Percentiles rank a stretch among this genome's conserved stretches.
Evolutionary conservation across 1,140 invertebrate genomes (phyloP).

Genomic region (Andrena cerasifolii): DNA sequence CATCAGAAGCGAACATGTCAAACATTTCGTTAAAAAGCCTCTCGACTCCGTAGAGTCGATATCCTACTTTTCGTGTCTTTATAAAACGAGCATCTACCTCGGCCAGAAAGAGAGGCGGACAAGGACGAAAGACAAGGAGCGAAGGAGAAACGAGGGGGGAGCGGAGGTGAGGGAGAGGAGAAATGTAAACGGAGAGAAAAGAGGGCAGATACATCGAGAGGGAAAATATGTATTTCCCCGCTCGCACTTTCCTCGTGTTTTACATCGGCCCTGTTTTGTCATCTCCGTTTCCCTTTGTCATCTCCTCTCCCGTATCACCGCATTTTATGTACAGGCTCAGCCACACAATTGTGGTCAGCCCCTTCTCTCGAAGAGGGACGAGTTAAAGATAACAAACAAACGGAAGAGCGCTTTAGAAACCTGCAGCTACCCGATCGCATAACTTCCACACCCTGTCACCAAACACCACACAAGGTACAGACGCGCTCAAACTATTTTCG

Average conservation of each 20-base stretch:
- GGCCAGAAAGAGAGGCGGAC: not conserved
- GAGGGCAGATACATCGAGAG: not conserved
- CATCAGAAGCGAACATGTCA: not conserved
- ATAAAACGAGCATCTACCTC: constrained; percentile 13
- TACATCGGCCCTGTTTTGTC: constrained; percentile 14
- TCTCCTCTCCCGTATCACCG: not conserved
- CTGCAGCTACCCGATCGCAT: no score
- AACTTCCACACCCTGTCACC: no score
- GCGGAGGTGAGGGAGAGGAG: not conserved
- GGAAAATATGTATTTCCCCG: constrained; percentile 29
- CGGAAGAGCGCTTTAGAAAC: no score
- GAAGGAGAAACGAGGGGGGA: not conserved
- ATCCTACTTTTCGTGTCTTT: not conserved
- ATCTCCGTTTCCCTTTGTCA: not conserved
- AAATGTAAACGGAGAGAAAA: not conserved
- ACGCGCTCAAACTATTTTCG: no score
- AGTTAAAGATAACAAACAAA: no score
- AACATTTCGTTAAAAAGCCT: constrained; percentile 27
- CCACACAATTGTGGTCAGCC: not conserved
- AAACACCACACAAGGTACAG: no score
- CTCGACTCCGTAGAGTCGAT: not conserved
- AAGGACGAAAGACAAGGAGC: not conserved
- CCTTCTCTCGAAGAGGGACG: no score
- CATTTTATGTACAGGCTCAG: not conserved
- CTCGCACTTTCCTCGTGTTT: not conserved